Base-by-base conservation (phyloP, 2,888 invertebrate species). In the Charanyca ferruginea region DNA sequence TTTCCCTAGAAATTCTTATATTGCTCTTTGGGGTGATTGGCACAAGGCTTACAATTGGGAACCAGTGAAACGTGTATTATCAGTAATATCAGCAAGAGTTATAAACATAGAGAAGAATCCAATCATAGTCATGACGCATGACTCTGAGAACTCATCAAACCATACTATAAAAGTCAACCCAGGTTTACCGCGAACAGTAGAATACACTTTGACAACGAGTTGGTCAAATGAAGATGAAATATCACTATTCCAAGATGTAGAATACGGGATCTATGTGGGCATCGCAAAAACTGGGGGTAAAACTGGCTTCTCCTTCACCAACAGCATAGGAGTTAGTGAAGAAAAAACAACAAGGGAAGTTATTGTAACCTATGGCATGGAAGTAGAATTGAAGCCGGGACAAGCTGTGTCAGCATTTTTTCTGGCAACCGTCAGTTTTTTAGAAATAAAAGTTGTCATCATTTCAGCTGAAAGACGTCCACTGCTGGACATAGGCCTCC, bases 1-100 rank as follows among this genome's bases (percentile, higher is more conserved):
- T 0, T 93, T 85, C 54, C 61, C 91, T 3, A 91, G 84, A 81
- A 90, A 91, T 54, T 93, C 93, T n/a, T n/a, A n/a, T n/a, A n/a
- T 0, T 93, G 93, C 0, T 93, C 93, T 0, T 93, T 93, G 93
- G 90, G 89, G 93, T 80, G 79, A 93, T 2, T 93, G 89, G 57
- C 87, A n/a, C n/a, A n/a, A n/a, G 57, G n/a, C n/a, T 49, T 90
- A 90, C 58, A 79, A 86, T 42, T 93, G 92, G 92, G 89, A 91
- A 62, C 85, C 88, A 77, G 85, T 93, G 0, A 78, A 84, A 0
- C 85, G 83, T 70, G 80, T 90, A 0, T 32, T 91, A 22, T 68
- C 83, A 4, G 69, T 90, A 22, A 87, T 89, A 83, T 89, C 88
- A 0, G 89, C 86, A 5, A 85, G 77, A 72, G 66, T 92, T 0